Evolutionary conservation across 2,797 vertebrate genomes (phyloP).

Genomic region (Sebastes itinus): DNA sequence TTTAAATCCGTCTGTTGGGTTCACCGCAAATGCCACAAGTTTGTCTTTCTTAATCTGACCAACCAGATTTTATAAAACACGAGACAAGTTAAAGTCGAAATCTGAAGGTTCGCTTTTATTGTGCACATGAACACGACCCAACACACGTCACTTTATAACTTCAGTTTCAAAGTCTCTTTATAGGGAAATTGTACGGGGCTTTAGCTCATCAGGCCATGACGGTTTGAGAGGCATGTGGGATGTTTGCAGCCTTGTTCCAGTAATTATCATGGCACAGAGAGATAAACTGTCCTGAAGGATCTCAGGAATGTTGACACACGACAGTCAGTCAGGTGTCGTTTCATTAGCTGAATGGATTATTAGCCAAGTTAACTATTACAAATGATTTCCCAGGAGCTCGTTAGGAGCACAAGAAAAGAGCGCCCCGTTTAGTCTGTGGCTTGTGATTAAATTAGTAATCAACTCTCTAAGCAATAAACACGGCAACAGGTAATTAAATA

Average conservation of each 20-base stretch:
- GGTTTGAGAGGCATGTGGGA: slow-evolving; percentile 6
- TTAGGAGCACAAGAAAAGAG: slow-evolving; percentile 33
- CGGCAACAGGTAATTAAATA: slow-evolving; percentile 62
- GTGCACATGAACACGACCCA: neutral
- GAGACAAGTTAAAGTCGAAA: neutral
- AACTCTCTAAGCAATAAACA: slow-evolving; percentile 63
- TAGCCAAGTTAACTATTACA: slow-evolving; percentile 27
- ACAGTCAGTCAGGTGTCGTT: slow-evolving; percentile 36
- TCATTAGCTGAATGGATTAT: slow-evolving; percentile 52
- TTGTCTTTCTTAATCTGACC: neutral
- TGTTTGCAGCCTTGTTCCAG: slow-evolving; percentile 12
- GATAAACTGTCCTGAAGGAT: slow-evolving; percentile 19
- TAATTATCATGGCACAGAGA: slow-evolving; percentile 27
- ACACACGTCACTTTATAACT: neutral
- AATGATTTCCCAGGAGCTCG: slow-evolving; percentile 71
- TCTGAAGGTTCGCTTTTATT: neutral
- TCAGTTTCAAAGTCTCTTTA: slow-evolving; percentile 39
- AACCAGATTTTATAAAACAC: neutral
- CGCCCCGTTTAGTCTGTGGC: slow-evolving; percentile 36
- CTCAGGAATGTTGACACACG: slow-evolving; percentile 11
- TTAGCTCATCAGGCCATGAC: slow-evolving; percentile 19
- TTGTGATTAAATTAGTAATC: slow-evolving; percentile 66
- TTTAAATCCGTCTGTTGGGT: neutral
- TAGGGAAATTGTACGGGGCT: slow-evolving; percentile 23
- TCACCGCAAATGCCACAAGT: neutral